phyloP scores from a whole-genome alignment of 2,113 vertebrate genomes.

The Ochotona curzoniae region DNA sequence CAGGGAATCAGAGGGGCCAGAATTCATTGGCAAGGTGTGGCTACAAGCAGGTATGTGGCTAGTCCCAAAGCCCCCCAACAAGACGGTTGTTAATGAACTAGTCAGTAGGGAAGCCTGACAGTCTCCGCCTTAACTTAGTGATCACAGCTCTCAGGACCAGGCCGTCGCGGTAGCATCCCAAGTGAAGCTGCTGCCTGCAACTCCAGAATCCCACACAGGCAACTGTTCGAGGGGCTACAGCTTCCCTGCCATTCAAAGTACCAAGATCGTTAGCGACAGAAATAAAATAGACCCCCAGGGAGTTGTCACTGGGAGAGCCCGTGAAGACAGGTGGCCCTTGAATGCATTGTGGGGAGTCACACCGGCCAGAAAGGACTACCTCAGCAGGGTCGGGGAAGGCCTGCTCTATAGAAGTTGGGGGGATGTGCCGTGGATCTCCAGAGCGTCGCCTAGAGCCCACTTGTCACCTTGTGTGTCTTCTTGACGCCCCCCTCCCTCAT shows the following conservation, averaged over 20 bases:
- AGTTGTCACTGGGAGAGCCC: too few relatives aligned
- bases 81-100: neutral
- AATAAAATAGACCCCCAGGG: neutral
- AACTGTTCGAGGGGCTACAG: too few relatives aligned
- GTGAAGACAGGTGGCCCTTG: too few relatives aligned
- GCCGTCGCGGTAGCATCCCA: neutral
- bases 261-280: neutral
- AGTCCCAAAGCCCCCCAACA: neutral
- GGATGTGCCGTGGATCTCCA: too few relatives aligned
- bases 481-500: too few relatives aligned
- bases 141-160: neutral
- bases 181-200: too few relatives aligned
- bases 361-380: neutral
- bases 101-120: neutral
- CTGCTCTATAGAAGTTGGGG: too few relatives aligned
- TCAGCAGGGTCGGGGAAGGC: neutral
- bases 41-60: neutral
- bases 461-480: too few relatives aligned
- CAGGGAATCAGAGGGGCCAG: neutral
- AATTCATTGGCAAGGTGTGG: neutral
- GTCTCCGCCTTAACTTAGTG: neutral
- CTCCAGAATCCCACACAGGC: too few relatives aligned
- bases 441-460: too few relatives aligned
- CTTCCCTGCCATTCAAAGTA: too few relatives aligned
- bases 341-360: neutral